Base-by-base conservation (phyloP, 1,140 invertebrate species). In the Lanistes nyassanus region DNA sequence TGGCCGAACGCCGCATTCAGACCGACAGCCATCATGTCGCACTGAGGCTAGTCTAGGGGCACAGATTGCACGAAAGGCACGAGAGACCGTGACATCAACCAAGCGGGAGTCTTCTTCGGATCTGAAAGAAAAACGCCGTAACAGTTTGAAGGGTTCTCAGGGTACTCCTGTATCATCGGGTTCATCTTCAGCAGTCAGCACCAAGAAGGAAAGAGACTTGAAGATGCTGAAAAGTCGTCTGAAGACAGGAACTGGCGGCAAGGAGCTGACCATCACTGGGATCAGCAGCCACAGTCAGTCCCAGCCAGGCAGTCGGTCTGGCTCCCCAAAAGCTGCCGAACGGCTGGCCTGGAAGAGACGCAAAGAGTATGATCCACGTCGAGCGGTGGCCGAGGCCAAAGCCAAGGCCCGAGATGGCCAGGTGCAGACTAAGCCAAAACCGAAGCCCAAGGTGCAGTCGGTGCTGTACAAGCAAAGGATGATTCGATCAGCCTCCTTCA, bases 291-390 rank as follows among this genome's bases (percentile, higher is more conserved):
- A 68, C 37, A 82, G 67, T 73, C 83, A 70, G 72, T 81, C 80
- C 13, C 80, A 83, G 73, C 79, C 84, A 36, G 76, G 69, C 31
- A 84, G 83, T 75, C 73, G 83, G 29, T 81, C 84, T 23, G 84
- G 83, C 71, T 86, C 87, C 29, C 86, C 87, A 0, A 86, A 83
- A 77, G 82, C 85, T 62, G 83, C 94, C 60, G 96, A 97, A 85
- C 93, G 96, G 90, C 94, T 95, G 86, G 96, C 96, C 90, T 97
- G 95, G 95, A 96, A 96, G 85, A 90, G 95, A 75, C 90, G 96
- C 75, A 96, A 96, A 83, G 96, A 93, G 81, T 97, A 97, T 88
- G 95, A 97, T 90, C 95, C 95, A 4, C 92, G 96, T 91, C 96
- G 95, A 80, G 89, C 90, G 21, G 95, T 95, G 4, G 94, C 94